A percentile compares a stretch with the other conserved stretches of the same genome.
Conservation (phyloP, 2,888 invertebrate genomes). For the Meliscaeva auricollis region DNA sequence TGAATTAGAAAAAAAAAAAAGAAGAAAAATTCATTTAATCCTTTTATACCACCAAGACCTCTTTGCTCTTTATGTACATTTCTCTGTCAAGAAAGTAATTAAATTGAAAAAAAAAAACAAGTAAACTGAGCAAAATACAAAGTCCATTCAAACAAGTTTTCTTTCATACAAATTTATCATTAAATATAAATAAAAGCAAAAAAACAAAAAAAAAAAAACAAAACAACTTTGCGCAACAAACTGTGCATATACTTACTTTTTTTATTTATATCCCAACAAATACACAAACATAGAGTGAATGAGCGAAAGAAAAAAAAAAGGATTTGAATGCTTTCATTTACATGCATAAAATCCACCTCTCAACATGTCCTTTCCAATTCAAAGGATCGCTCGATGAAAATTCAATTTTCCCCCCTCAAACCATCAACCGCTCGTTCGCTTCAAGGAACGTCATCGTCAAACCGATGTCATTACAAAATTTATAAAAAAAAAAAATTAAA, state of each 20-base stretch:
- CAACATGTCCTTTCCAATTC: slow-evolving; percentile 56
- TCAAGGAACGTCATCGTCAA: neutral
- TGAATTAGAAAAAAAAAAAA: neutral
- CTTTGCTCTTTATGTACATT: slow-evolving; percentile 28
- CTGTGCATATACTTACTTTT: slow-evolving; percentile 4
- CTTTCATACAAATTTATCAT: slow-evolving; percentile 50
- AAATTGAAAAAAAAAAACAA: slow-evolving; percentile 44
- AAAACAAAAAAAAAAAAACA: slow-evolving; percentile 1
- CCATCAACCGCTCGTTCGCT: neutral
- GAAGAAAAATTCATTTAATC: slow-evolving; percentile 24
- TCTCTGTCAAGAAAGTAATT: slow-evolving; percentile 62
- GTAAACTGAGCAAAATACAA: slow-evolving; percentile 45
- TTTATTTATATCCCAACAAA: neutral
- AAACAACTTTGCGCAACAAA: slow-evolving; percentile 24
- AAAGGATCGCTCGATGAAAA: slow-evolving; percentile 66
- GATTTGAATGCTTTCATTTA: slow-evolving; percentile 48
- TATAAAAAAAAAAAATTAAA: slow-evolving; percentile 39
- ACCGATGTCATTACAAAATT: slow-evolving; percentile 63
- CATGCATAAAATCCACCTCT: slow-evolving; percentile 39
- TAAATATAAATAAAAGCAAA: slow-evolving; percentile 34
- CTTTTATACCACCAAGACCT: slow-evolving; percentile 15
- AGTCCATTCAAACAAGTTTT: slow-evolving; percentile 58
- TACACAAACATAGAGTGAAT: neutral
- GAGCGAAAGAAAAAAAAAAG: slow-evolving; percentile 8
- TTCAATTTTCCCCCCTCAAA: slow-evolving; percentile 47